These are phyloP conservation scores for Tympanuchus pallidicinctus DNA, from an alignment of 2,113 vertebrate genomes.

Conservation along the genomic window DNA sequence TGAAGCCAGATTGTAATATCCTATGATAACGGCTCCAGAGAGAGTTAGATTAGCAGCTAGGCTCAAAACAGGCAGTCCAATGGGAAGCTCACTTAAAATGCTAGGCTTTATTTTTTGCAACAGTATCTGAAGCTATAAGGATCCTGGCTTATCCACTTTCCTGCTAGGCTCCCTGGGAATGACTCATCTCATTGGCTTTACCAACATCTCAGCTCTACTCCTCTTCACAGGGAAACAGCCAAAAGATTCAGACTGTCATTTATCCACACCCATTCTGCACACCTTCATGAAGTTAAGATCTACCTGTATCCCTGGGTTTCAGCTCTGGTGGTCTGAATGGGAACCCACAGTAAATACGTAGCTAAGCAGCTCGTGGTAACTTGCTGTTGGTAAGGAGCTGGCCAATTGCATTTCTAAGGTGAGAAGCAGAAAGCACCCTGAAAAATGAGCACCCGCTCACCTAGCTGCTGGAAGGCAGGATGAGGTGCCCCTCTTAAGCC, in stretches of 20 bases:
- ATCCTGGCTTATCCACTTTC: not conserved
- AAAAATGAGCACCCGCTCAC: not conserved
- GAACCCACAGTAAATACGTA: not conserved
- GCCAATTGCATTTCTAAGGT: not conserved
- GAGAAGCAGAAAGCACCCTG: not conserved
- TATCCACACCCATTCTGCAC: not conserved
- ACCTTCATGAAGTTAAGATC: not conserved
- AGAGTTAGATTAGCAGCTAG: not conserved
- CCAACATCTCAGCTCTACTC: not conserved
- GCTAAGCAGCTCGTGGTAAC: not conserved
- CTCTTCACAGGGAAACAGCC: not conserved
- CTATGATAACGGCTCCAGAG: not conserved
- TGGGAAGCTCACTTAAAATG: not conserved
- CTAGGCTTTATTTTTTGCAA: slow-evolving; percentile 49
- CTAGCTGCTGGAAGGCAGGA: not conserved
- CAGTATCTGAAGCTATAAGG: slow-evolving; percentile 1
- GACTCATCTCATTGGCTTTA: slow-evolving; percentile 16
- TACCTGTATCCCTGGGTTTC: not conserved
- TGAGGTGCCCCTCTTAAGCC: not conserved
- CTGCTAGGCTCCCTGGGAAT: slow-evolving; percentile 23
- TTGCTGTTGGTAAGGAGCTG: not conserved
- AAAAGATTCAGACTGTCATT: not conserved
- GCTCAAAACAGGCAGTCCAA: not conserved
- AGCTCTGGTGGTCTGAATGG: not conserved
- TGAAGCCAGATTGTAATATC: not conserved